Percentiles rank a stretch among this genome's conserved stretches.
phyloP scores from a whole-genome alignment of 2,888 invertebrate species.

The Nephrotoma flavescens region DNA sequence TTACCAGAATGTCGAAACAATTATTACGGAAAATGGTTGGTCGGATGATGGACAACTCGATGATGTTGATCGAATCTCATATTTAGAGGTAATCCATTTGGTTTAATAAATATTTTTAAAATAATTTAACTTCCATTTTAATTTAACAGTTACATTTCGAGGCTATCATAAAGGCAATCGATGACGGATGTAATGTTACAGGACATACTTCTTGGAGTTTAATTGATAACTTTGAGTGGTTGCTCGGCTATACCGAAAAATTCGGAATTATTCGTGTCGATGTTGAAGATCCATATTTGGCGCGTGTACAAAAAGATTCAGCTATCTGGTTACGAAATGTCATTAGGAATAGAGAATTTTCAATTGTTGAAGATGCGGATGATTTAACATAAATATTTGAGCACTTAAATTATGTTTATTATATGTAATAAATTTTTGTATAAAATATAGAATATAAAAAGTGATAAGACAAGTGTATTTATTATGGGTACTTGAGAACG shows the following conservation, averaged over 20 bases:
- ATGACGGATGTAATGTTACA: background rate
- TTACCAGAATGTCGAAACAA: background rate
- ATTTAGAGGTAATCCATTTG: background rate
- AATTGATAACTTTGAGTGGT: background rate
- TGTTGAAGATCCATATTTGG: background rate
- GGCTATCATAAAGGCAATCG: background rate
- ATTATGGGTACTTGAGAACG: too few species aligned
- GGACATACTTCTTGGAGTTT: background rate
- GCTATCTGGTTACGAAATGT: background rate
- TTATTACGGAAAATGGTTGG: constrained; percentile 1
- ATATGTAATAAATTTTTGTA: too few species aligned
- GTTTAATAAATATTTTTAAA: background rate
- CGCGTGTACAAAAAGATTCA: background rate
- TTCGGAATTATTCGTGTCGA: background rate
- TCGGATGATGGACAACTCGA: background rate
- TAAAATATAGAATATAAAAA: too few species aligned
- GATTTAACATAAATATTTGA: too few species aligned
- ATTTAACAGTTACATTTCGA: background rate
- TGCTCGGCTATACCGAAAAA: background rate
- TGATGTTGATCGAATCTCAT: background rate
- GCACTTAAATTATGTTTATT: too few species aligned
- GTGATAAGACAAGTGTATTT: too few species aligned
- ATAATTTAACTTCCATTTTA: background rate
- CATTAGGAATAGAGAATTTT: background rate
- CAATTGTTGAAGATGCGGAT: background rate